Evolutionary conservation across 2,113 vertebrate species (phyloP).

Genomic region (Colistium nudipinnis): DNA sequence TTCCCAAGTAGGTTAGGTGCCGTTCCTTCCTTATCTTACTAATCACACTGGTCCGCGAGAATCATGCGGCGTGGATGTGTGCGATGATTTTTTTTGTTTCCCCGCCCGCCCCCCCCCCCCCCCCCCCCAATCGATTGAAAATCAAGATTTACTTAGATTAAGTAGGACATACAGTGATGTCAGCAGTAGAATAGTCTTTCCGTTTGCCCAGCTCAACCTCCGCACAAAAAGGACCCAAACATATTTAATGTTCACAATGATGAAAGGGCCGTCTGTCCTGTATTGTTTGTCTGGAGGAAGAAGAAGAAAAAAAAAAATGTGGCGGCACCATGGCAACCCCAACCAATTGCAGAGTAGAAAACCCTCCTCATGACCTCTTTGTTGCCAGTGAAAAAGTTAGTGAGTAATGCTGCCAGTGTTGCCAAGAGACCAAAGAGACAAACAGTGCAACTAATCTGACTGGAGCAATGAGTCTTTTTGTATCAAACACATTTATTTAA

Average conservation of each 20-base stretch:
- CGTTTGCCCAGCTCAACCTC: conserved; percentile 4
- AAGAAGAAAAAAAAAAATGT: conserved; percentile 38
- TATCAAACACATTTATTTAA: conserved; percentile 74
- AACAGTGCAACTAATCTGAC: conserved; percentile 41
- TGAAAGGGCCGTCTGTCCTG: conserved; percentile 53
- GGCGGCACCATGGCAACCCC: conserved; percentile 50
- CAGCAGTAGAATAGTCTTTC: conserved; percentile 1
- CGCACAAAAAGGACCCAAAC: conserved; percentile 11
- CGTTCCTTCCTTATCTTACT: conserved; percentile 8
- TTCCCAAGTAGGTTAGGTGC: not conserved
- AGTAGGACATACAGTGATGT: conserved; percentile 16
- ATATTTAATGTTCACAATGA: conserved; percentile 26
- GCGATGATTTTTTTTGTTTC: not conserved
- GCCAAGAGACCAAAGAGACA: conserved; percentile 56
- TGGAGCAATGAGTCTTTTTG: conserved; percentile 14
- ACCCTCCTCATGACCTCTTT: conserved; percentile 65
- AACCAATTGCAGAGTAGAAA: conserved; percentile 59
- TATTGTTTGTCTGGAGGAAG: conserved; percentile 25
- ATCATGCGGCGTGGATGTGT: not conserved
- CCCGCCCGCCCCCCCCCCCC: too few relatives aligned
- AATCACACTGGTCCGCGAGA: conserved; percentile 29
- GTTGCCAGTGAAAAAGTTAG: conserved; percentile 48
- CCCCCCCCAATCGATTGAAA: too few relatives aligned
- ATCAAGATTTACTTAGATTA: conserved; percentile 14
- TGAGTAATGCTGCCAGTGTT: conserved; percentile 49